A percentile compares a stretch with the other conserved stretches of the same genome.
Evolutionary conservation across 2,113 vertebrate species (phyloP).

Genomic region (Vireo altiloquus): DNA sequence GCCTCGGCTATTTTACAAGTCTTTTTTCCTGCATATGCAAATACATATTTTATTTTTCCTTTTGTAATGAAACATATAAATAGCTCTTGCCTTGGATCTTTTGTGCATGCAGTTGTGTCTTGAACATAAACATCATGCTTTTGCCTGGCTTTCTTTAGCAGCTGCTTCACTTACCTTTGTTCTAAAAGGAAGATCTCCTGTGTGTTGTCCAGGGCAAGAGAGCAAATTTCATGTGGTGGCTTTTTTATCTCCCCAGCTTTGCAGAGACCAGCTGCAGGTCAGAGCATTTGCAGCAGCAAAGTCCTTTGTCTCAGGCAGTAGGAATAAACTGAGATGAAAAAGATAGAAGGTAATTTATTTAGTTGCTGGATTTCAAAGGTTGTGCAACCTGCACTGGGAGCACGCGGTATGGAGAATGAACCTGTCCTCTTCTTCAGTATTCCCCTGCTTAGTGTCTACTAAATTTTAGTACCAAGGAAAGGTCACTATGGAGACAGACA

Average conservation of each 20-base stretch:
- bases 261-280: not conserved
- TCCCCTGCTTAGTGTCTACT: not conserved
- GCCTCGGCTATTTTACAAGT: not conserved
- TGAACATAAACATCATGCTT: not conserved
- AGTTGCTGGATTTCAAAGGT: not conserved
- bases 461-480: not conserved
- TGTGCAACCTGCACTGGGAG: not conserved
- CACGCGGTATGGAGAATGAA: rapidly evolving
- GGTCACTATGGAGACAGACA: not conserved
- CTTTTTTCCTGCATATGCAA: conserved; percentile 40
- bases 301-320: not conserved
- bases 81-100: not conserved
- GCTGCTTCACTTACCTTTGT: not conserved
- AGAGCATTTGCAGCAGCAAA: not conserved
- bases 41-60: not conserved
- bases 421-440: not conserved
- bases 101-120: not conserved
- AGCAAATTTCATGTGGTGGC: not conserved
- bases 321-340: conserved; percentile 22
- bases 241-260: not conserved
- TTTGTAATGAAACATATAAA: conserved; percentile 4
- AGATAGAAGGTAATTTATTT: not conserved
- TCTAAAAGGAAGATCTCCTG: not conserved
- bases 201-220: not conserved
- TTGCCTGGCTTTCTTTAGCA: not conserved